These are phyloP conservation scores for Nannoperca obscura DNA, from an alignment of 2,797 vertebrate genomes.

Conservation along the genomic window DNA sequence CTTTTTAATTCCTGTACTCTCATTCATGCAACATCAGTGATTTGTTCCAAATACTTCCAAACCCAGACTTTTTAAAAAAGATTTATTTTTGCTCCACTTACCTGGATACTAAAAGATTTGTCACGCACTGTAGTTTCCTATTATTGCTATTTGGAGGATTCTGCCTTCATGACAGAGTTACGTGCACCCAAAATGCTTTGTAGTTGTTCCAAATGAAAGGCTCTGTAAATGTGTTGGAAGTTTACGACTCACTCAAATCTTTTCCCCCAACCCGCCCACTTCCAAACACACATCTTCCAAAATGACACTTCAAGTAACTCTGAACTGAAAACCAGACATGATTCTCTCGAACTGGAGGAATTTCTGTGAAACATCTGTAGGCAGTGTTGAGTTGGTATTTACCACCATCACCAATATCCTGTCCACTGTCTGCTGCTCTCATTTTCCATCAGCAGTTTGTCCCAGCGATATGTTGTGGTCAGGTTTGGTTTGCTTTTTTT, in stretches of 20 bases:
- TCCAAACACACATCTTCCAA: neutral
- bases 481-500: neutral
- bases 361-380: constrained; percentile 8
- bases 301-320: neutral
- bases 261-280: neutral
- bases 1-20: neutral
- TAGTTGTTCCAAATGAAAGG: neutral
- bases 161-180: neutral
- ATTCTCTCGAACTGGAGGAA: neutral
- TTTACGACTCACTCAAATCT: neutral
- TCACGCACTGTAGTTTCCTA: neutral
- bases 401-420: constrained; percentile 22
- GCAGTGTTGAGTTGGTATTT: neutral
- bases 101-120: neutral
- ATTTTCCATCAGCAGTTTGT: neutral
- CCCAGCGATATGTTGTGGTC: neutral
- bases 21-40: neutral
- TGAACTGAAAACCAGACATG: neutral
- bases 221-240: neutral
- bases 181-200: neutral
- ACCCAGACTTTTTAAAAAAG: too few relatives aligned
- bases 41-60: neutral
- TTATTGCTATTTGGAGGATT: neutral
- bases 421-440: neutral
- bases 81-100: neutral